A percentile compares a stretch with the other conserved stretches of the same genome.
Conservation (phyloP, 53 echinoderm and acorn worm species). For the Holothuria leucospilota region DNA sequence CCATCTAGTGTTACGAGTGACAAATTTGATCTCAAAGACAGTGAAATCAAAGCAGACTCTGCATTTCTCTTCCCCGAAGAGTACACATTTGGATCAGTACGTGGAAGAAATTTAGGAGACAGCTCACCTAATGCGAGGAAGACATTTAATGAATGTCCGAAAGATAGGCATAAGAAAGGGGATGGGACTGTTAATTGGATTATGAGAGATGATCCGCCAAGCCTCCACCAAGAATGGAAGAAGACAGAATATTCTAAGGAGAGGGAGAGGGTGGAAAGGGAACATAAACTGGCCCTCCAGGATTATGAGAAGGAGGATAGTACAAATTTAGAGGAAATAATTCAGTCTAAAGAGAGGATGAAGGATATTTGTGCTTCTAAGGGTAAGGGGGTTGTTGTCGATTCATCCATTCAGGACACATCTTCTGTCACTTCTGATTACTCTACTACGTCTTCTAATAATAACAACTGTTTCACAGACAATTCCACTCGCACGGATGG, state of each 20-base stretch:
- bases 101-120: slow-evolving; percentile 69
- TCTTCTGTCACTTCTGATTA: slow-evolving; percentile 79
- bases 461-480: slow-evolving; percentile 71
- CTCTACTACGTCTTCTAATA: slow-evolving; percentile 84
- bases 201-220: slow-evolving; percentile 38
- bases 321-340: slow-evolving; percentile 88
- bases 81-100: slow-evolving; percentile 65
- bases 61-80: slow-evolving; percentile 18
- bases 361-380: slow-evolving; percentile 83
- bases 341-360: slow-evolving; percentile 74
- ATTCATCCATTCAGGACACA: slow-evolving; percentile 40
- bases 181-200: slow-evolving; percentile 64
- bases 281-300: slow-evolving; percentile 77
- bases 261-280: slow-evolving; percentile 78
- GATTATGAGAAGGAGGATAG: slow-evolving; percentile 92
- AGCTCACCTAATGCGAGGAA: slow-evolving; percentile 29
- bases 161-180: slow-evolving; percentile 60
- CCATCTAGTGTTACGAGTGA: not conserved
- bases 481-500: slow-evolving; percentile 55
- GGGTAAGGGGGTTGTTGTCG: slow-evolving; percentile 45
- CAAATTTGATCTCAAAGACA: not conserved
- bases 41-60: not conserved
- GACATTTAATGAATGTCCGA: slow-evolving; percentile 16
- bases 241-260: slow-evolving; percentile 86
- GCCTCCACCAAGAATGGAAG: slow-evolving; percentile 34